Base-by-base conservation (phyloP, 1,140 invertebrate genomes). In the Trichonephila inaurata region DNA sequence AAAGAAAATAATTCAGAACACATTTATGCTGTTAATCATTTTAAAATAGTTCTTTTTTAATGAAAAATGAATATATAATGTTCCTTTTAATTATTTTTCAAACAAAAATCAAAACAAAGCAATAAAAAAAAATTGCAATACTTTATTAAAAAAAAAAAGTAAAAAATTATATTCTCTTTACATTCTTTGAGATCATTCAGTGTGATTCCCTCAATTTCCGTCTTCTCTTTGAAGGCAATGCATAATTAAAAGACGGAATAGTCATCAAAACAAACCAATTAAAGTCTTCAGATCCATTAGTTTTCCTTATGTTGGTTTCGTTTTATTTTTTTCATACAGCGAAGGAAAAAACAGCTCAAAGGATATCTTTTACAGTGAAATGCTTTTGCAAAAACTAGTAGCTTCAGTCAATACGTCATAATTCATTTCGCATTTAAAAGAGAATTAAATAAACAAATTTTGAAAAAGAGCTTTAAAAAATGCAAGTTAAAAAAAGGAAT, bases 371-470 rank as follows among this genome's bases (percentile, higher is more conserved):
- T 6, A 40, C 28, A 40, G 10, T 33, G 72, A 77, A 40, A 77
- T 77, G 16, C 28, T 33, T 40, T 40, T 18, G 16, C 10, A 77
- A 77, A 77, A 77, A 33, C 28, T 28, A 3, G 18, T 40, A 33
- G 72, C 28, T 77, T 40, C 33, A 18, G 28, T 19, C 72, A 77
- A 77, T 77, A 77, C 16, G 28, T 14, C 24, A 77, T 40, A 12
- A 14, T 40, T 77, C 72, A 40, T 33, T 77, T 77, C 33, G 14
- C 28, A 77, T 77, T 77, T 77, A 77, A 77, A 77, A 77, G 28
- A 33, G 28, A 12, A 77, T 77, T 77, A 77, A 77, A 40, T 77
- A 77, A 77, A 77, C 28, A 77, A 14, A 28, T 77, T 77, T 24
- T 40, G 28, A 77, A 28, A 33, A 7, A 6, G 18, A 4, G n/a